A percentile compares a stretch with the other conserved stretches of the same genome.
These are phyloP conservation scores for Leptothorax acervorum DNA, from an alignment of 2,888 invertebrate genomes.

Conservation along the genomic window DNA sequence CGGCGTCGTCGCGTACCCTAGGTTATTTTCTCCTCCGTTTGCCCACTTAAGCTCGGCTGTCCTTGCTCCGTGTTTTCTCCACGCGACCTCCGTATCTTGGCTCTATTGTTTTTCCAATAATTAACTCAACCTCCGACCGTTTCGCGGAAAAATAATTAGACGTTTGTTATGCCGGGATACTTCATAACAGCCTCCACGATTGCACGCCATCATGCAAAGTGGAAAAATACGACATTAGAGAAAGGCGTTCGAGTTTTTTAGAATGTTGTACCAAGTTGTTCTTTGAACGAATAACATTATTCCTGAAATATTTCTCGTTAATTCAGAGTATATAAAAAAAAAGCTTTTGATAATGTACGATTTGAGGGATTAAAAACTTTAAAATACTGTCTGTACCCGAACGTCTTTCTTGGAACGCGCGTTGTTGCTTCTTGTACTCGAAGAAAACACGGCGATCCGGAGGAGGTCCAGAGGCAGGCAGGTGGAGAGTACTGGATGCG, in stretches of 20 bases:
- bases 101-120: constrained; percentile 54
- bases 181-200: background rate
- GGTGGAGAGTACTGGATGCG: constrained; percentile 68
- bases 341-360: background rate
- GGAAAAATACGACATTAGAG: too few species aligned
- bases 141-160: constrained; percentile 44
- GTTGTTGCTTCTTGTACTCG: background rate
- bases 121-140: constrained; percentile 26
- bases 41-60: constrained; percentile 48
- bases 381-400: background rate
- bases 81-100: constrained; percentile 32
- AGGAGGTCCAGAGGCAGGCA: constrained; percentile 68
- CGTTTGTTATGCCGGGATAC: constrained; percentile 5
- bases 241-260: background rate
- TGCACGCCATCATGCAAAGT: background rate
- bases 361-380: background rate
- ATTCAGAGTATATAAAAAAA: background rate
- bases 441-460: constrained; percentile 51
- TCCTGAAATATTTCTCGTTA: background rate
- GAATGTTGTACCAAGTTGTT: background rate
- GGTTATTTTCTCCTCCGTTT: constrained; percentile 55
- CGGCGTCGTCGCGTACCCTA: constrained; percentile 47
- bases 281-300: background rate
- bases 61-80: constrained; percentile 42
- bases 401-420: constrained; percentile 11